Base-by-base conservation (phyloP, 2,888 invertebrate genomes). In the Netelia virgata region DNA sequence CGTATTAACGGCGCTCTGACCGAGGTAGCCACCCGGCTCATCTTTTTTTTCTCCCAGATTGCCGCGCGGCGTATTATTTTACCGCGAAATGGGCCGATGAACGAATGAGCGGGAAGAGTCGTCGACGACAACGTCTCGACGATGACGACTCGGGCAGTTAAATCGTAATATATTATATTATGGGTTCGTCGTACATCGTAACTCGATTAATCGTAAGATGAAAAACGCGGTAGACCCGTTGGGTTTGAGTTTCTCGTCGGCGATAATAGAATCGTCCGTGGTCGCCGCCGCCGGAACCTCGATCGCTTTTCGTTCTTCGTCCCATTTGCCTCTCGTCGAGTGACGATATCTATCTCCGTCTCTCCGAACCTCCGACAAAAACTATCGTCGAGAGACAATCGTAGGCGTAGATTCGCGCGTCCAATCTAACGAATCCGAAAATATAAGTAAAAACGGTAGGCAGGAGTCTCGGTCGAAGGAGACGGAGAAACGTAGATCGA, bases 21-120 rank as follows among this genome's bases (percentile, higher is more conserved):
- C 91, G 91, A 90, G 91, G 91, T 91, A 93, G 28, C 92, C 92
- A 92, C 89, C 28, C 90, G 90, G 90, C 91, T 90, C 50, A 3
- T 23, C n/a, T n/a, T n/a, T 41, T 53, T 43, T 16, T 10, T 20
- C 61, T 20, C 20, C 47, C 47, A 47, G 6, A 3, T 28, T 28
- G 28, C 28, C 3, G 2, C 28, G 28, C 16, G 10, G 53, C n/a
- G n/a, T 36, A 57, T 59, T 57, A 63, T 79, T 66, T 47, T 41
- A 53, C 1, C 18, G 59, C 16, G 18, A 70, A 57, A 57, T 69
- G 68, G 73, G 55, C 53, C 57, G 63, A 78, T 16, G 73, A 77
- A 36, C 73, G 78, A 78, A 10, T 20, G 6, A 20, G 28, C 28
- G 28, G 28, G 5, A 28, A 28, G 28, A 28, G 6, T 28, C 5